These are phyloP conservation scores for Oreotrochilus melanogaster DNA, from an alignment of 2,113 vertebrate species.

Conservation along the genomic window DNA sequence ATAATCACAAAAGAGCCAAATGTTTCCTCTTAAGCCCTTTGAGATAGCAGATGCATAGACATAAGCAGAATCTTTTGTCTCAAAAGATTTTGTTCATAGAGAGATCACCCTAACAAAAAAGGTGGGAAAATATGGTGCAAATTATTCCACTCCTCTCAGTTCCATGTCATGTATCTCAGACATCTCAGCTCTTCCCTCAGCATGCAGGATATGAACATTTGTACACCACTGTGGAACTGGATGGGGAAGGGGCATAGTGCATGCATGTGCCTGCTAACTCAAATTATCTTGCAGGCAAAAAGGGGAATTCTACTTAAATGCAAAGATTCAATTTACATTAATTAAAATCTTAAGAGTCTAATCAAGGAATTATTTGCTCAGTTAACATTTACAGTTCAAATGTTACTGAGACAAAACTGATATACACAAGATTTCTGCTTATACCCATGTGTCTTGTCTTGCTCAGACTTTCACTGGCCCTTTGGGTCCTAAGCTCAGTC, in stretches of 20 bases:
- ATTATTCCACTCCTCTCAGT: background rate
- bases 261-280: background rate
- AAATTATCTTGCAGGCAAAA: background rate
- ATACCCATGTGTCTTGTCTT: background rate
- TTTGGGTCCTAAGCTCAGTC: background rate
- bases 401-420: background rate
- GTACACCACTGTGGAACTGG: background rate
- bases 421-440: background rate
- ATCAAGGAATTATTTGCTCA: background rate
- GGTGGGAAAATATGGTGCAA: background rate
- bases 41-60: conserved; percentile 31
- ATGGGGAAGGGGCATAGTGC: background rate
- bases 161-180: background rate
- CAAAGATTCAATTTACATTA: background rate
- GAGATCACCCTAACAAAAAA: background rate
- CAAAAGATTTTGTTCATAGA: conserved; percentile 1
- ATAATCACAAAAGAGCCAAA: conserved; percentile 44
- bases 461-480: background rate
- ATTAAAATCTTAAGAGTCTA: background rate
- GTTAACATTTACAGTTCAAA: background rate
- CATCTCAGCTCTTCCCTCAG: accelerated
- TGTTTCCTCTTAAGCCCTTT: conserved; percentile 26
- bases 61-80: background rate
- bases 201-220: background rate
- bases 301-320: background rate